Base-by-base conservation (phyloP, 1,140 invertebrate genomes). In the Papilio polytes region DNA sequence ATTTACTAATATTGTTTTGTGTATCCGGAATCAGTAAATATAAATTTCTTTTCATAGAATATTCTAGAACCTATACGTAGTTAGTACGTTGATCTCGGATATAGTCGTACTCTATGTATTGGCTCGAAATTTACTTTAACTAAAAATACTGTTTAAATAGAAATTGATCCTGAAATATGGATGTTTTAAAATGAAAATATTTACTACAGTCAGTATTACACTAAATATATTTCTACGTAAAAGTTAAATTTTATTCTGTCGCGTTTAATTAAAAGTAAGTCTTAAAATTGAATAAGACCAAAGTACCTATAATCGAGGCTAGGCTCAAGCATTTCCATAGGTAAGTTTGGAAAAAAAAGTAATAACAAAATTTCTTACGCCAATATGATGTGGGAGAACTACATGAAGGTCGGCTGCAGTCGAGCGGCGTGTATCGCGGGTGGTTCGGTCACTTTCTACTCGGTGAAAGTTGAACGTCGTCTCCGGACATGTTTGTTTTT, bases 381-480 rank as follows among this genome's bases (percentile, higher is more conserved):
- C 89, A 87, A 83, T 89, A 31, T 77, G 80, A 36, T 74, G 15
- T 10, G 31, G 18, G 18, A 26, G 9, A n/a, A 85, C 66, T 83
- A 87, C 66, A 84, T 59, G 78, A 84, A 72, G 81, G 81, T 82
- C 82, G 83, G 80, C 81, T 79, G 22, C 36, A 15, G 77, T 22
- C 81, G 80, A 73, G 80, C 72, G 84, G 83, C 59, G 73, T 79
- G 84, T 74, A 63, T 82, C 78, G 81, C 83, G 85, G 85, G 87
- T 59, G 31, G 77, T 78, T 78, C 59, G 93, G 92, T 93, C 91
- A 94, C 93, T 94, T 94, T 94, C 93, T 92, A 93, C 88, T 78
- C 82, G 86, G 91, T 88, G 93, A 94, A 94, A 94, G 92, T 93
- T 80, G 85, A 82, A 84, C 79, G 83, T 82, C 84, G 85, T 86